A percentile compares a stretch with the other conserved stretches of the same genome.
phyloP scores from a whole-genome alignment of 2,888 invertebrate species.

The Stenodema calcarata region DNA sequence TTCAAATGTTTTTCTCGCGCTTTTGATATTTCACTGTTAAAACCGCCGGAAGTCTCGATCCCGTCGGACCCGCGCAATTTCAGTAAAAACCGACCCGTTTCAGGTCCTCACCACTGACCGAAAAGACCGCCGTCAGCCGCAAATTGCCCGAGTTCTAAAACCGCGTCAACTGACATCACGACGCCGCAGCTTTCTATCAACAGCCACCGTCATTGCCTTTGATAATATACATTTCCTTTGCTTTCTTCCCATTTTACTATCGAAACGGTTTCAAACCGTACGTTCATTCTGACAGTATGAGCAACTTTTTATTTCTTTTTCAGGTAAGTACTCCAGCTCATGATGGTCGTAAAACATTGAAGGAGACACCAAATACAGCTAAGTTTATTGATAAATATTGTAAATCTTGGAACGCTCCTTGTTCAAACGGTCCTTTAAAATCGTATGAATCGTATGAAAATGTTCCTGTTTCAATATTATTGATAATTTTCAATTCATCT shows the following conservation, averaged over 20 bases:
- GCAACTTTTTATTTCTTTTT: too few species aligned
- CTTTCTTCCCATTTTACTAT: background rate
- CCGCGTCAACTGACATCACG: background rate
- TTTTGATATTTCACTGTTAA: background rate
- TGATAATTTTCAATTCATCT: too few species aligned
- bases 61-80: background rate
- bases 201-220: background rate
- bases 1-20: background rate
- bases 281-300: too few species aligned
- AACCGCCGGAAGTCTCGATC: background rate
- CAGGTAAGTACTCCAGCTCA: too few species aligned
- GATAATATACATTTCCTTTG: background rate
- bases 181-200: background rate
- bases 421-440: too few species aligned
- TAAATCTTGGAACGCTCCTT: too few species aligned
- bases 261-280: too few species aligned
- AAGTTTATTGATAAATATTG: too few species aligned
- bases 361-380: too few species aligned
- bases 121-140: background rate
- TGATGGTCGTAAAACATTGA: too few species aligned
- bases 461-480: too few species aligned
- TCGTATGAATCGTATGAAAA: too few species aligned
- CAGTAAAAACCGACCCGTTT: background rate
- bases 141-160: background rate
- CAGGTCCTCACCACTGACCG: background rate